Conservation (phyloP, 1,140 invertebrate genomes). For the Phymorhynchus buccinoides region DNA sequence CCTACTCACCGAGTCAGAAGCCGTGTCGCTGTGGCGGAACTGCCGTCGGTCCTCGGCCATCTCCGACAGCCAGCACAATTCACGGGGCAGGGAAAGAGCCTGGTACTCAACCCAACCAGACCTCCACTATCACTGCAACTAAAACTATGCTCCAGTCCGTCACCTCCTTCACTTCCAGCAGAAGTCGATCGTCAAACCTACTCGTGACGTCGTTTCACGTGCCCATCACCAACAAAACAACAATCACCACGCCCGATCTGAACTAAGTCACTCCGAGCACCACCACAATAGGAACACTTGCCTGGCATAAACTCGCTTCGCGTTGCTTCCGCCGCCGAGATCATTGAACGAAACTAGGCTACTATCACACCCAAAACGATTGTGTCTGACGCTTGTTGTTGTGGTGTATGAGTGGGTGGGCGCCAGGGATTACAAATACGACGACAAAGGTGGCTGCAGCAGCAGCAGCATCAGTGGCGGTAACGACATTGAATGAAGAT, state of each 20-base stretch:
- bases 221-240: background rate
- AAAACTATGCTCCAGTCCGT: background rate
- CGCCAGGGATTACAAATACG: too few relatives aligned
- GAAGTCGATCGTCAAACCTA: background rate
- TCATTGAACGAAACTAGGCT: too few relatives aligned
- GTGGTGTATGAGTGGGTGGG: background rate
- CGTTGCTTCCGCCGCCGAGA: too few relatives aligned
- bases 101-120: background rate
- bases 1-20: slow-evolving; percentile 51
- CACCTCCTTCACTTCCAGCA: background rate
- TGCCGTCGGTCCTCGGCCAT: slow-evolving; percentile 39
- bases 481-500: background rate
- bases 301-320: too few relatives aligned
- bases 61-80: background rate
- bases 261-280: background rate
- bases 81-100: background rate
- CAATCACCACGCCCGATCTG: background rate
- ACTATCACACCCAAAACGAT: too few relatives aligned
- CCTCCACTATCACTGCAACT: background rate
- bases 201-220: background rate
- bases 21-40: slow-evolving; percentile 54
- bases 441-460: background rate
- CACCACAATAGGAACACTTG: background rate
- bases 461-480: background rate
- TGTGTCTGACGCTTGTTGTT: background rate